A percentile compares a stretch with the other conserved stretches of the same genome.
Conservation (phyloP, 2,888 invertebrate genomes). For the Cephus nigrinus region DNA sequence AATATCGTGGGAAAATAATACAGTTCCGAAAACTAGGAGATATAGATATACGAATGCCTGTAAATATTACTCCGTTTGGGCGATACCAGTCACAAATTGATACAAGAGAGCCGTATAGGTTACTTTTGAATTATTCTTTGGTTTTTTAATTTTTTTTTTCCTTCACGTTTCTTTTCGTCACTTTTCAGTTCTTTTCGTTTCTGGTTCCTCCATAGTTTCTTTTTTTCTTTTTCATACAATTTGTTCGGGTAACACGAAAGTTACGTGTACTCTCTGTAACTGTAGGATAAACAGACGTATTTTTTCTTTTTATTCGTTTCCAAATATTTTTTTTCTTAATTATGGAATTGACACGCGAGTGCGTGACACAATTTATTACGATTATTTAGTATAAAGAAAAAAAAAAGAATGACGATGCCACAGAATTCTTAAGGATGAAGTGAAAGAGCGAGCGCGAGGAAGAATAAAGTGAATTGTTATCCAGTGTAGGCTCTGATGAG, state of each 20-base stretch:
- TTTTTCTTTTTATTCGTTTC: too few species aligned
- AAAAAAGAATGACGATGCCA: conserved; percentile 18
- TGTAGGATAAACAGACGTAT: too few species aligned
- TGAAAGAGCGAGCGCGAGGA: too few species aligned
- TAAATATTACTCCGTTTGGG: not conserved
- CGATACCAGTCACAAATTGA: not conserved
- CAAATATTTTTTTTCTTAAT: too few species aligned
- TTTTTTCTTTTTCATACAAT: too few species aligned
- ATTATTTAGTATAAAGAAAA: conserved; percentile 14
- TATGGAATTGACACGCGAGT: conserved; percentile 10
- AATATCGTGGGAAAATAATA: not conserved
- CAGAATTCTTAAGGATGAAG: too few species aligned
- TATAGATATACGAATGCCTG: not conserved
- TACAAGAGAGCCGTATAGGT: not conserved
- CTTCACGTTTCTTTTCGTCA: conserved; percentile 14
- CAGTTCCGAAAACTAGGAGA: not conserved
- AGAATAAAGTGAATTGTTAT: conserved; percentile 43
- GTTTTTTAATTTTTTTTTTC: conserved; percentile 26
- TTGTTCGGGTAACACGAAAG: too few species aligned
- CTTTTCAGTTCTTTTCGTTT: not conserved
- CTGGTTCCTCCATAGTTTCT: too few species aligned
- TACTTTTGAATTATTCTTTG: not conserved
- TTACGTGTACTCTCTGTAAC: too few species aligned
- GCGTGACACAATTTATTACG: conserved; percentile 32
- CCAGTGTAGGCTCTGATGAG: conserved; percentile 44